Evolutionary conservation across 1,140 invertebrate genomes (phyloP).

Genomic region (Agrypnia vestita): DNA sequence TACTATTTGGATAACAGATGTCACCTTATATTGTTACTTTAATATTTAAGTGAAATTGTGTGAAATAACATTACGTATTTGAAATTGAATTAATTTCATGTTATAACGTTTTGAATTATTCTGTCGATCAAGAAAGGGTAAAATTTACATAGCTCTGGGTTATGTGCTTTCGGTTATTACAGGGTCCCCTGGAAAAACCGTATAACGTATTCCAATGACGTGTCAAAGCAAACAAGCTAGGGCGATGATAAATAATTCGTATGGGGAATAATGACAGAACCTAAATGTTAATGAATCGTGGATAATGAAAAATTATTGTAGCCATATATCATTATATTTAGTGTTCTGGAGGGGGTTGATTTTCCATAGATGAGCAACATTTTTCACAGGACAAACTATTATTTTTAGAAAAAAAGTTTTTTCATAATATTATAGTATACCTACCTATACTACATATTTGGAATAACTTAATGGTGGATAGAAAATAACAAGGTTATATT

Average conservation of each 20-base stretch:
- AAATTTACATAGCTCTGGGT: slow-evolving; percentile 18
- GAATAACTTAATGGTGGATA: too few relatives aligned
- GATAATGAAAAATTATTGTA: slow-evolving; percentile 63
- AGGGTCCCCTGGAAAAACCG: background rate
- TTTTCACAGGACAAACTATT: background rate
- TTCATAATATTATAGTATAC: too few relatives aligned
- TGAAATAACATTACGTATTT: too few relatives aligned
- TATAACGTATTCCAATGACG: slow-evolving; percentile 33
- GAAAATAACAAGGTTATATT: too few relatives aligned
- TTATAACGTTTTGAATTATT: too few relatives aligned
- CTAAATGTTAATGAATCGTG: slow-evolving; percentile 63
- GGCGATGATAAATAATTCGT: slow-evolving; percentile 59
- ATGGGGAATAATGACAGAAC: slow-evolving; percentile 60
- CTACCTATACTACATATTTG: too few relatives aligned
- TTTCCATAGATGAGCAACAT: background rate
- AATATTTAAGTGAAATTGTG: too few relatives aligned
- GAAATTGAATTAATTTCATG: too few relatives aligned
- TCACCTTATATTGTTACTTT: too few relatives aligned
- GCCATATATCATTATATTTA: slow-evolving; percentile 56
- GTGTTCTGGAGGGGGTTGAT: slow-evolving; percentile 16
- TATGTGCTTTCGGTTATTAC: background rate
- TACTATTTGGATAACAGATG: too few relatives aligned
- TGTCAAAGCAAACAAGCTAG: slow-evolving; percentile 60
- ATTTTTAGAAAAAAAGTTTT: too few relatives aligned
- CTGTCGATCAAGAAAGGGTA: slow-evolving; percentile 8